Evolutionary conservation across 2,797 vertebrate genomes (phyloP).

Genomic region (Acropternis orthonyx): DNA sequence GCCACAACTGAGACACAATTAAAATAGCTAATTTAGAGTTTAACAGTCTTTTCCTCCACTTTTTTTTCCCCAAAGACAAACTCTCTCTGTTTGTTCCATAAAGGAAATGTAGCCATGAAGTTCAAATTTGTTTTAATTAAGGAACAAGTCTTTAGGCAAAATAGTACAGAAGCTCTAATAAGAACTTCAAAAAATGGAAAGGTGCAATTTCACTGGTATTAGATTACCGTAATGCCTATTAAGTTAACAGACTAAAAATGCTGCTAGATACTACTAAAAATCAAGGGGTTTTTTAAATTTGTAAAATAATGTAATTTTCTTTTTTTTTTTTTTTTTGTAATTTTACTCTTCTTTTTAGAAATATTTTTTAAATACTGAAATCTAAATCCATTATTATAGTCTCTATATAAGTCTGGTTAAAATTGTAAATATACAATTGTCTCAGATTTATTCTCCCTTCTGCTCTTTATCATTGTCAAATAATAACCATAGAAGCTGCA

Average conservation of each 20-base stretch:
- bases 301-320: background rate
- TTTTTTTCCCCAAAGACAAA: background rate
- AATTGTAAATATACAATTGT: background rate
- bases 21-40: background rate
- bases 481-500: background rate
- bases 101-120: background rate
- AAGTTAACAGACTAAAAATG: background rate
- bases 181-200: background rate
- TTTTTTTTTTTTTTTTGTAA: background rate
- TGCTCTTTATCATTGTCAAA: background rate
- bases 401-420: background rate
- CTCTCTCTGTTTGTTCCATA: background rate
- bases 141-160: background rate
- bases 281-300: rapidly evolving
- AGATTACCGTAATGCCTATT: background rate
- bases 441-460: background rate
- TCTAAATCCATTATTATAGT: background rate
- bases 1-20: background rate
- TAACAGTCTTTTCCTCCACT: background rate
- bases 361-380: background rate
- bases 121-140: background rate
- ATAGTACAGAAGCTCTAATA: background rate
- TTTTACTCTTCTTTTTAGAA: background rate
- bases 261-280: background rate
- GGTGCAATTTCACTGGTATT: background rate